These are phyloP conservation scores for Styela clava DNA, from an alignment of 23 tunicate species.

Conservation along the genomic window DNA sequence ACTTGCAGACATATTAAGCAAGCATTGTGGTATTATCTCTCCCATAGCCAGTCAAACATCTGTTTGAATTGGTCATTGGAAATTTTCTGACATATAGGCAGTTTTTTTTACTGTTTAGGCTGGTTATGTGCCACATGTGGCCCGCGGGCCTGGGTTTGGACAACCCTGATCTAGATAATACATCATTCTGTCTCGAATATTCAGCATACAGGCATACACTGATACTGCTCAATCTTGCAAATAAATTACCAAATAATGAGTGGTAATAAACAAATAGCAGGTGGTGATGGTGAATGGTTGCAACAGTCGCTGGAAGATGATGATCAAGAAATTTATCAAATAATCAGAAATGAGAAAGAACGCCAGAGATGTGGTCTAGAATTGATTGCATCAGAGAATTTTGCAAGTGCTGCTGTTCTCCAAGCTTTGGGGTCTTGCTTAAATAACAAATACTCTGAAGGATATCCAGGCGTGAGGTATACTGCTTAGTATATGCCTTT, in stretches of 20 bases:
- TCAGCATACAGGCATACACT: too few relatives aligned
- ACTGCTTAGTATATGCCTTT: not conserved
- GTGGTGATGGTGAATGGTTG: constrained; percentile 36
- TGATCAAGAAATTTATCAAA: constrained; percentile 80
- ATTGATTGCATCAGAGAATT: constrained; percentile 98
- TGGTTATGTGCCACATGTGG: too few relatives aligned
- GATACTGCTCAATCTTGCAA: too few relatives aligned
- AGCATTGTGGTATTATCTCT: too few relatives aligned
- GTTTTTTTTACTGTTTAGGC: too few relatives aligned
- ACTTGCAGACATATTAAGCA: too few relatives aligned
- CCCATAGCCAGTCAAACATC: too few relatives aligned
- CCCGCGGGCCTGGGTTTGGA: too few relatives aligned
- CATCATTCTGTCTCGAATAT: too few relatives aligned
- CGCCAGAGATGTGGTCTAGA: constrained; percentile 93
- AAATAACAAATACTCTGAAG: constrained; percentile 98
- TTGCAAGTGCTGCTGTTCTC: constrained; percentile 89
- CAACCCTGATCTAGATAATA: too few relatives aligned
- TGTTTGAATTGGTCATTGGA: too few relatives aligned
- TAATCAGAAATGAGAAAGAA: constrained; percentile 89
- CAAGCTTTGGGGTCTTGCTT: constrained; percentile 94
- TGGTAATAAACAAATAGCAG: not conserved
- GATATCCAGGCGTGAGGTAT: constrained; percentile 92
- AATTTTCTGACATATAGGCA: too few relatives aligned
- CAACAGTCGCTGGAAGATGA: constrained; percentile 72
- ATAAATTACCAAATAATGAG: not conserved